phyloP scores from a whole-genome alignment of 2,797 vertebrate species.

The Meriones psammophilus region DNA sequence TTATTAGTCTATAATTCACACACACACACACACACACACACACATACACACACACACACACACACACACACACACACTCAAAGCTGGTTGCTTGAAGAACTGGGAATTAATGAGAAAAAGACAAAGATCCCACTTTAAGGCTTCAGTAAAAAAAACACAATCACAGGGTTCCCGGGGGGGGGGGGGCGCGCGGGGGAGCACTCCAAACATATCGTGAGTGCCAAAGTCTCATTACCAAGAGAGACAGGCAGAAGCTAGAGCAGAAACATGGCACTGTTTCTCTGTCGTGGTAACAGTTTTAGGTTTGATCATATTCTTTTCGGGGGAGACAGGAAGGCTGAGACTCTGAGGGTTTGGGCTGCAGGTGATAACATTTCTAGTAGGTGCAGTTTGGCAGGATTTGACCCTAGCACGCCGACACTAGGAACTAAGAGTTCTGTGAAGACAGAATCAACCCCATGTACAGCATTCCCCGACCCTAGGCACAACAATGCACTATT shows the following conservation, averaged over 20 bases:
- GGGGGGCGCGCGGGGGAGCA: neutral
- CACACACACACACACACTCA: constrained; percentile 33
- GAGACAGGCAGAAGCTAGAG: neutral
- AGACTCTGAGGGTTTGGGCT: neutral
- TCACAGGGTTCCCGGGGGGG: constrained; percentile 2
- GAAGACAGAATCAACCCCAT: neutral
- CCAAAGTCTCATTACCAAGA: constrained; percentile 36
- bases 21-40: constrained; percentile 7
- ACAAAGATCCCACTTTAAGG: constrained; percentile 50
- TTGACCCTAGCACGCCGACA: neutral
- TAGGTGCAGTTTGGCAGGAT: neutral
- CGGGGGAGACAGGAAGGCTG: constrained; percentile 23
- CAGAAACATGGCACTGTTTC: neutral
- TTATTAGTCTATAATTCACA: constrained; percentile 47
- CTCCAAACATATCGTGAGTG: neutral
- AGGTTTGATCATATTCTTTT: constrained; percentile 30
- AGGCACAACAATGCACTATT: neutral
- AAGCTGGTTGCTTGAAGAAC: constrained; percentile 51
- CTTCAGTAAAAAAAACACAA: neutral
- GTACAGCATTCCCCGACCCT: neutral
- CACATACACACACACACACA: neutral
- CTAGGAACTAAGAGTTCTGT: neutral
- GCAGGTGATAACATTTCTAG: neutral
- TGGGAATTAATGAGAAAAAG: constrained; percentile 54
- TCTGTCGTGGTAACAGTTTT: neutral